Evolutionary conservation across 2,797 vertebrate species (phyloP).

Genomic region (Myoxocephalus aenaeus): DNA sequence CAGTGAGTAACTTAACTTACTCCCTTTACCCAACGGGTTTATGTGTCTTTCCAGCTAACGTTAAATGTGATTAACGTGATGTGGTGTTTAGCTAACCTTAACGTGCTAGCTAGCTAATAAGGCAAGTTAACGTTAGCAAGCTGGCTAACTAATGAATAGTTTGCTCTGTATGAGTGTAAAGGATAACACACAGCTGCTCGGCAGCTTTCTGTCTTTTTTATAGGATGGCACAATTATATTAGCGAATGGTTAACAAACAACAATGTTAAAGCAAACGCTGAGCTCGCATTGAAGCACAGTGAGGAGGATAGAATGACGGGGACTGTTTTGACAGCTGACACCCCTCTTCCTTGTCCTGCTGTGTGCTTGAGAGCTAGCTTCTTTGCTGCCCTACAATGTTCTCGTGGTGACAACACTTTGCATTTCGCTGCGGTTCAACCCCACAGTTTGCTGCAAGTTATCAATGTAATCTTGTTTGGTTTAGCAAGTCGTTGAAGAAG

Average conservation of each 20-base stretch:
- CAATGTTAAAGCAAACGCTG: not conserved
- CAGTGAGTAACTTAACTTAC: not conserved
- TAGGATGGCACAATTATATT: not conserved
- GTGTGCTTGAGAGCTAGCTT: slow-evolving; percentile 36
- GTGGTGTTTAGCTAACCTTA: slow-evolving; percentile 34
- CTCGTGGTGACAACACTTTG: not conserved
- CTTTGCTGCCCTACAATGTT: slow-evolving; percentile 1
- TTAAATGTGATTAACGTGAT: slow-evolving; percentile 35
- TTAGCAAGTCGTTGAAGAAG: not conserved
- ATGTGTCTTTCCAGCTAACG: slow-evolving; percentile 37
- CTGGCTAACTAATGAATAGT: slow-evolving; percentile 57
- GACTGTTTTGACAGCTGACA: slow-evolving; percentile 84
- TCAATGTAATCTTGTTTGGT: not conserved
- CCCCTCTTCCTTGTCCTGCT: slow-evolving; percentile 60
- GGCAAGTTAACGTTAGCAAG: slow-evolving; percentile 63
- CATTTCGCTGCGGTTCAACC: slow-evolving; percentile 22
- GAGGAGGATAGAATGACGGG: slow-evolving; percentile 45
- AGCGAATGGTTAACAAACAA: not conserved
- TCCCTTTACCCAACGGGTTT: slow-evolving; percentile 3
- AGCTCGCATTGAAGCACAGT: slow-evolving; percentile 35
- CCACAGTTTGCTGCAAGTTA: not conserved
- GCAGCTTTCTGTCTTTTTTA: not conserved
- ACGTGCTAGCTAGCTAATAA: slow-evolving; percentile 65
- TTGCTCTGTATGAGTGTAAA: slow-evolving; percentile 30
- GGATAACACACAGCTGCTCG: slow-evolving; percentile 5